These are phyloP conservation scores for Pachycephala philippinensis DNA, from an alignment of 2,113 vertebrate species.

Conservation along the genomic window DNA sequence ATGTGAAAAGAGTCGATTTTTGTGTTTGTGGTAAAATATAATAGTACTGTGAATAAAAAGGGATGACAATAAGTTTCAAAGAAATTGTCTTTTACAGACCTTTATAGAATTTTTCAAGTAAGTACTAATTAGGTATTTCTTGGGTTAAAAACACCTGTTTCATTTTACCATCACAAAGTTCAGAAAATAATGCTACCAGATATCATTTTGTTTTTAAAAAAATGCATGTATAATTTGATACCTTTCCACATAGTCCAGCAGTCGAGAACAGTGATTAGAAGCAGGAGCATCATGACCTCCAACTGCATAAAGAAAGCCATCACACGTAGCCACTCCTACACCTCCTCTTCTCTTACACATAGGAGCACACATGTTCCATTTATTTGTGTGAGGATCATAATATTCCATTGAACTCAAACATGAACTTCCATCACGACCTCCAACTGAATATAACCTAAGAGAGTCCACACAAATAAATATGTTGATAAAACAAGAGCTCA, in stretches of 20 bases:
- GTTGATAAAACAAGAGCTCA: not conserved
- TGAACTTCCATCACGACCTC: constrained; percentile 79
- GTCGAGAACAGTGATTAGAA: constrained; percentile 77
- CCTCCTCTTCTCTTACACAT: constrained; percentile 82
- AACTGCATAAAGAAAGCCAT: constrained; percentile 80
- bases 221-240: not conserved
- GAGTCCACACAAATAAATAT: not conserved
- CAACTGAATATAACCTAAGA: constrained; percentile 79
- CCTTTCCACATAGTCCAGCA: constrained; percentile 80
- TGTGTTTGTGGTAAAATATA: not conserved
- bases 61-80: not conserved
- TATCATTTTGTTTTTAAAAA: not conserved
- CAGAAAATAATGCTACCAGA: not conserved
- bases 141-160: not conserved
- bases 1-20: not conserved
- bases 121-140: not conserved
- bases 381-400: constrained; percentile 81
- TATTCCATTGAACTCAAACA: constrained; percentile 82
- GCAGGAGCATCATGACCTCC: constrained; percentile 80
- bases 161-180: not conserved
- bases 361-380: constrained; percentile 80
- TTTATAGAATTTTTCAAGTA: not conserved
- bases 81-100: not conserved
- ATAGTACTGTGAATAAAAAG: not conserved
- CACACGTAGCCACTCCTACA: constrained; percentile 78